Conservation (phyloP, 2,113 vertebrate genomes). For the Xenopus laevis region DNA sequence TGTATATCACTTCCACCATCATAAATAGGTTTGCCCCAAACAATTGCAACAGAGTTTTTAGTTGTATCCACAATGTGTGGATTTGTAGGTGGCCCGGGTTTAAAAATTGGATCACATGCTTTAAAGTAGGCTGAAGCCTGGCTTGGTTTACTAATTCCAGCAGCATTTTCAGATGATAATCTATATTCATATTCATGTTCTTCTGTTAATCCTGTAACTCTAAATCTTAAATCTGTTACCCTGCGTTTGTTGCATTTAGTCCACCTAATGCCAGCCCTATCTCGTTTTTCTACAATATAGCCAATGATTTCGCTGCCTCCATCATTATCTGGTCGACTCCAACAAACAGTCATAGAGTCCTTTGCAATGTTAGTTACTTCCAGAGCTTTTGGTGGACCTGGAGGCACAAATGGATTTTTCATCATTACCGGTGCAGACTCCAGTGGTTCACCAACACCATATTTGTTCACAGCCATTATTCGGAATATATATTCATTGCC, state of each 20-base stretch:
- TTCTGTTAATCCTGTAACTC: constrained; percentile 89
- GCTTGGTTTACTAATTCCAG: constrained; percentile 86
- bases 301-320: constrained; percentile 90
- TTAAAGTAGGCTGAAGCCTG: constrained; percentile 81
- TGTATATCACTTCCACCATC: constrained; percentile 93
- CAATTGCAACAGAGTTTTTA: constrained; percentile 77
- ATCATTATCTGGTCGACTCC: constrained; percentile 84
- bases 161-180: constrained; percentile 93
- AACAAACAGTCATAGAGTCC: constrained; percentile 97
- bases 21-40: constrained; percentile 93
- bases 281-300: constrained; percentile 94
- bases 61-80: constrained; percentile 79
- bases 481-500: constrained; percentile 97
- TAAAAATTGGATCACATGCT: constrained; percentile 92
- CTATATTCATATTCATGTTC: constrained; percentile 97
- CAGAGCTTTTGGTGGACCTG: constrained; percentile 79
- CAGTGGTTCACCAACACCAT: constrained; percentile 86
- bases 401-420: constrained; percentile 91
- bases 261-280: constrained; percentile 92
- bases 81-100: constrained; percentile 88
- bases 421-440: constrained; percentile 89
- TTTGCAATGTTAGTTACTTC: constrained; percentile 91
- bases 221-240: constrained; percentile 89
- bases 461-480: constrained; percentile 95
- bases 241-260: constrained; percentile 95